A percentile compares a stretch with the other conserved stretches of the same genome.
Conservation (phyloP, 2,113 vertebrate species). For the Jaculus jaculus region DNA sequence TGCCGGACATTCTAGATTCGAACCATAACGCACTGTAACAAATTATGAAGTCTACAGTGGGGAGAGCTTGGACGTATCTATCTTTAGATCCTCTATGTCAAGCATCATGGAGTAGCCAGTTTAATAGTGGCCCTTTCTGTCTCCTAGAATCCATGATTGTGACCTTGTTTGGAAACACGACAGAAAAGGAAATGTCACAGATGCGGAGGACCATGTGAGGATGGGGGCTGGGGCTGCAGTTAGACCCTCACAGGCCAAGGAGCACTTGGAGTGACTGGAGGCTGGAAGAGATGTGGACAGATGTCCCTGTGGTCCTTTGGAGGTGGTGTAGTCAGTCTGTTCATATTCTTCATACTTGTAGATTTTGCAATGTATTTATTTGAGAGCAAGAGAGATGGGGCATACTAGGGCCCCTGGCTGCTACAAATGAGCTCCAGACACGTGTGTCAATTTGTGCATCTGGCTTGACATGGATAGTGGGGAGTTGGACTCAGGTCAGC, state of each 20-base stretch:
- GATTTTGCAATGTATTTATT: too few species aligned
- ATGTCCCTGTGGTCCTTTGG: neutral
- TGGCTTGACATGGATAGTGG: too few species aligned
- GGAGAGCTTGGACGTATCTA: neutral
- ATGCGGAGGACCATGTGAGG: neutral
- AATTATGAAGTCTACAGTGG: neutral
- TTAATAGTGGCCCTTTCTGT: neutral
- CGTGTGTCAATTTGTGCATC: too few species aligned
- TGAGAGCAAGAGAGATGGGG: too few species aligned
- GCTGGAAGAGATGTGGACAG: neutral
- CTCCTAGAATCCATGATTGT: neutral
- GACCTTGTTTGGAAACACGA: neutral
- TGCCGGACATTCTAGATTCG: neutral
- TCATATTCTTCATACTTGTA: neutral
- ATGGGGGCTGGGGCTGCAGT: neutral
- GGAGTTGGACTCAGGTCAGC: too few species aligned
- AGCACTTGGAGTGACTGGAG: rapidly evolving
- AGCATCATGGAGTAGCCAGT: neutral
- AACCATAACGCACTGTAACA: neutral
- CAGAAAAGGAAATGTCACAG: neutral
- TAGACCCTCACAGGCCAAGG: too few species aligned
- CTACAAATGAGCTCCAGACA: too few species aligned
- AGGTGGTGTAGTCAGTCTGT: too few species aligned
- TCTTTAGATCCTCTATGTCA: neutral
- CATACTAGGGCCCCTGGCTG: too few species aligned